Evolutionary conservation across 2,888 invertebrate species (phyloP).

Genomic region (Arge pagana): DNA sequence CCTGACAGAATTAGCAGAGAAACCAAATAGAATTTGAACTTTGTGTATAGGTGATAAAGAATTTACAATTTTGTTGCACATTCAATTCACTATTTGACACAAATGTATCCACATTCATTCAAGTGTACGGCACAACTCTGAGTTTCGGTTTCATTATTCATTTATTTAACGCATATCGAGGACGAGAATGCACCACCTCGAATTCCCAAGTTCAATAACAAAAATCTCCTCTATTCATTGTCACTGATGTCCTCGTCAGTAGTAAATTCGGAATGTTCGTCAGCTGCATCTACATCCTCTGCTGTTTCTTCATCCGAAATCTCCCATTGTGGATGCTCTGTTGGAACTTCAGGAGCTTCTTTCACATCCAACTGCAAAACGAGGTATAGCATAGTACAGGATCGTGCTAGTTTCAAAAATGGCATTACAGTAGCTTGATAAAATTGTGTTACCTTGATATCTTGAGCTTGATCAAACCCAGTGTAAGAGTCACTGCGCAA

Average conservation of each 20-base stretch:
- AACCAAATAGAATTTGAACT: too few species aligned
- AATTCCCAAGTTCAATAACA: conserved; percentile 7
- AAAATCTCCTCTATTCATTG: conserved; percentile 48
- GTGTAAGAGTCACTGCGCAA: conserved; percentile 92
- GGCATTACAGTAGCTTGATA: background rate
- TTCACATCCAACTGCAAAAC: conserved; percentile 83
- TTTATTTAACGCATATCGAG: background rate
- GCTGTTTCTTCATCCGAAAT: conserved; percentile 91
- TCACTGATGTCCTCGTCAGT: conserved; percentile 71
- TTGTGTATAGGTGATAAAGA: too few species aligned
- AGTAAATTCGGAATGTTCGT: conserved; percentile 68
- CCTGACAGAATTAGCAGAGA: too few species aligned
- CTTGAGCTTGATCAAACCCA: conserved; percentile 93
- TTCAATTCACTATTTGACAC: too few species aligned
- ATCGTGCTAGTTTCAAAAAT: background rate
- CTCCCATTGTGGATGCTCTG: conserved; percentile 97
- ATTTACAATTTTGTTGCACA: too few species aligned
- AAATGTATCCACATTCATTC: too few species aligned
- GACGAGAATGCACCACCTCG: conserved; percentile 17
- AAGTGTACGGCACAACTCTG: background rate
- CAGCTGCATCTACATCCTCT: conserved; percentile 67
- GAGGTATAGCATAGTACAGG: conserved; percentile 26
- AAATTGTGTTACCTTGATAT: conserved; percentile 73
- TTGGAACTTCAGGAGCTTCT: conserved; percentile 89
- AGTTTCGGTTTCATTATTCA: background rate